Conservation (phyloP, 2,888 invertebrate genomes). For the Encarsia formosa region DNA sequence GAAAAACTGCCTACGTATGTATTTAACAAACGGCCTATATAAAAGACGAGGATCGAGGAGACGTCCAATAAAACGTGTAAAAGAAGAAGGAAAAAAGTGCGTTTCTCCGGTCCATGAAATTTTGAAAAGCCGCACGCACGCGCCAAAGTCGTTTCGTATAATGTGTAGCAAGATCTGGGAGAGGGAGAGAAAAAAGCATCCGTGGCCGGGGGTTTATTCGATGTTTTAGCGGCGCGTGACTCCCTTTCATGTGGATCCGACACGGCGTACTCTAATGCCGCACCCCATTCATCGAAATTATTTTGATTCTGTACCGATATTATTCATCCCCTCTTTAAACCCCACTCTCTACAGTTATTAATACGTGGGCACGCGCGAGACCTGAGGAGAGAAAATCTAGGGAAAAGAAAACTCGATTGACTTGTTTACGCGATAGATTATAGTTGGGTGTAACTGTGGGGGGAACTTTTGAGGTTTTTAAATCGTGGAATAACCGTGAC, state of each 20-base stretch:
- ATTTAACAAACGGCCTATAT: too few species aligned
- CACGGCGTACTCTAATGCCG: conserved; percentile 31
- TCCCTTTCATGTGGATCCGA: conserved; percentile 36
- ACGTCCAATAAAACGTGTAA: too few species aligned
- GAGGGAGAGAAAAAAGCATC: conserved; percentile 8
- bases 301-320: conserved; percentile 49
- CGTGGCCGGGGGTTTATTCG: conserved; percentile 27
- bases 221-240: conserved; percentile 35
- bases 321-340: conserved; percentile 48
- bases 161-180: conserved; percentile 14
- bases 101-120: background rate
- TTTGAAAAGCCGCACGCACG: conserved; percentile 8
- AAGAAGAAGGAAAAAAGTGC: background rate
- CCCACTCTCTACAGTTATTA: conserved; percentile 21
- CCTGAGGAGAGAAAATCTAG: background rate
- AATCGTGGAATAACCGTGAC: conserved; percentile 25
- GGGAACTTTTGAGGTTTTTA: background rate
- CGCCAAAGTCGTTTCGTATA: conserved; percentile 19
- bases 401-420: background rate
- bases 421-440: conserved; percentile 22
- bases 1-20: too few species aligned
- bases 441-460: background rate
- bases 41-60: too few species aligned
- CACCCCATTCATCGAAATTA: conserved; percentile 47
- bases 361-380: background rate